Evolutionary conservation across 64 coral and sea anemone species (phyloP).

Genomic region (Platygyra sinensis): DNA sequence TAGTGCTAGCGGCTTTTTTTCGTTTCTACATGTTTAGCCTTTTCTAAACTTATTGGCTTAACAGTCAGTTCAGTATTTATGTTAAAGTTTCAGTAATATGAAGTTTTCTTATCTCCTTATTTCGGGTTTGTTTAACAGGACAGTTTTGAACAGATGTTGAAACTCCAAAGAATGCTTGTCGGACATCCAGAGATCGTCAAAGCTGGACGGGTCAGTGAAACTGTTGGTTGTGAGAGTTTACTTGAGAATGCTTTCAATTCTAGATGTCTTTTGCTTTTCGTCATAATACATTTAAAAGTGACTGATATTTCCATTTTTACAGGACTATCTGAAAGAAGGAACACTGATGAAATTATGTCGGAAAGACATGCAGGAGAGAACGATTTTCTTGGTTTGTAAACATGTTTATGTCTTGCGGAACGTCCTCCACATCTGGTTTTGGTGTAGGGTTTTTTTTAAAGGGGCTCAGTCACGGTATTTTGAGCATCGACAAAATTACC

Average conservation of each 20-base stretch:
- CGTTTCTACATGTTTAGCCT: too few relatives aligned
- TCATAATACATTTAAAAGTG: not conserved
- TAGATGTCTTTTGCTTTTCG: too few relatives aligned
- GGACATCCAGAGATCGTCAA: slow-evolving; percentile 95
- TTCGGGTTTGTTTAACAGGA: slow-evolving; percentile 65
- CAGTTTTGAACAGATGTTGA: slow-evolving; percentile 86
- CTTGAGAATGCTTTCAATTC: not conserved
- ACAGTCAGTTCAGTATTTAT: too few relatives aligned
- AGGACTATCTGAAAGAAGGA: slow-evolving; percentile 89
- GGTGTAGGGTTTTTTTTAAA: too few relatives aligned
- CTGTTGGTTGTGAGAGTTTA: not conserved
- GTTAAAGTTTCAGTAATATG: too few relatives aligned
- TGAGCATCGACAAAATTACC: too few relatives aligned
- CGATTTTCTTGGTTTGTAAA: slow-evolving; percentile 89
- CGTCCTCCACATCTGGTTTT: too few relatives aligned
- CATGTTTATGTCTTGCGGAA: not conserved
- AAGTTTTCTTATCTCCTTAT: too few relatives aligned
- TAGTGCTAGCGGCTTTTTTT: too few relatives aligned
- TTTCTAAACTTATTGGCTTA: not conserved
- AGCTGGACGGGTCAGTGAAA: slow-evolving; percentile 84
- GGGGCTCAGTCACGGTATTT: too few relatives aligned
- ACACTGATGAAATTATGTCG: slow-evolving; percentile 86
- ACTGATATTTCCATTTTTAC: not conserved
- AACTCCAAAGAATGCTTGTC: slow-evolving; percentile 88
- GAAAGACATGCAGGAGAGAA: slow-evolving; percentile 97